Percentiles rank a stretch among this genome's conserved stretches.
These are phyloP conservation scores for Callaeas wilsoni DNA, from an alignment of 2,113 vertebrate genomes.

Conservation along the genomic window DNA sequence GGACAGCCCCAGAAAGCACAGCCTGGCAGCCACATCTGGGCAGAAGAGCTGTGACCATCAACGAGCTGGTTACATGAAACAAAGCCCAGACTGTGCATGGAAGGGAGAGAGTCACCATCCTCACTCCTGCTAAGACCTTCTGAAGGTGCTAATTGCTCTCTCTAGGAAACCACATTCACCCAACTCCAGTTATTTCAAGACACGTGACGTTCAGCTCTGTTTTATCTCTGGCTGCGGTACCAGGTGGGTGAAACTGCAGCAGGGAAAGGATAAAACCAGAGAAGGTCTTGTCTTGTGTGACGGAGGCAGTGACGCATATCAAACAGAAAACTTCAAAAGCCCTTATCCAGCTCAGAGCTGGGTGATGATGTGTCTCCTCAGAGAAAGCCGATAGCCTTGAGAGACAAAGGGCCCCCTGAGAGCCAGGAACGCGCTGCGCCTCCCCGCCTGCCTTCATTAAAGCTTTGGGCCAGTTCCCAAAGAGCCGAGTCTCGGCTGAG, in stretches of 20 bases:
- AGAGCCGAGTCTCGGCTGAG: not conserved
- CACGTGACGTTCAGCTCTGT: not conserved
- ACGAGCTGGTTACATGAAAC: not conserved
- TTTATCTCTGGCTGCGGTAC: not conserved
- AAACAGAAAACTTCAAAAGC: conserved; percentile 48
- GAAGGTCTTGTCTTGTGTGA: not conserved
- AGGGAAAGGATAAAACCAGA: not conserved
- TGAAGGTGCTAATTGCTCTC: not conserved
- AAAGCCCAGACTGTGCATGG: not conserved
- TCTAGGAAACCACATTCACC: not conserved
- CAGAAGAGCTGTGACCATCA: not conserved
- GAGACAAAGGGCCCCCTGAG: not conserved
- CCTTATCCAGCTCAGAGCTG: not conserved
- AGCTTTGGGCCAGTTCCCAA: conserved; percentile 4
- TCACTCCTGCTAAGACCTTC: not conserved
- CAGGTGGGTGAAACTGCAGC: conserved; percentile 8
- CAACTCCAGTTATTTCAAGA: not conserved
- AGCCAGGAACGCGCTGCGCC: not conserved
- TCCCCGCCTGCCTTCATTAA: not conserved
- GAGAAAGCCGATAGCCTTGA: not conserved
- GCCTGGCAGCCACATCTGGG: not conserved
- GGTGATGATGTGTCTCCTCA: conserved; percentile 46
- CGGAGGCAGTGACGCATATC: not conserved
- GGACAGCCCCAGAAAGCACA: not conserved
- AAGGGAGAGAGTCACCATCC: not conserved